Evolutionary conservation across 2,113 vertebrate genomes (phyloP), one percentile per base, ranked within the genome.

Genomic region (Takifugu flavidus): DNA sequence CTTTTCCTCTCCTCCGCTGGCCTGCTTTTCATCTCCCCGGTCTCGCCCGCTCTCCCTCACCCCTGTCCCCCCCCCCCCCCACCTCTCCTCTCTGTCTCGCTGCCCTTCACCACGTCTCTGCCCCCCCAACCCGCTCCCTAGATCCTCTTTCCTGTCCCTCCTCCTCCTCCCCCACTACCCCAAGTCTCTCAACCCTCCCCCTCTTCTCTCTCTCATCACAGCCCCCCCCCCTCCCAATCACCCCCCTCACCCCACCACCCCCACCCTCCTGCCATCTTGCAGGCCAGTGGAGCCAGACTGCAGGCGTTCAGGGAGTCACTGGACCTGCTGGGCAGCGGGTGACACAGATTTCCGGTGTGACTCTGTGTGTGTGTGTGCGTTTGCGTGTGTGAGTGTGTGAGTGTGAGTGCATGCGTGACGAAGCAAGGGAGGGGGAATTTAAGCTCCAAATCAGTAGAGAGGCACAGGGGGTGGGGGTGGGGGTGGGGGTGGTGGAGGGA

Each of bases 211-310:
- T 27, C 43, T 15, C 60, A 34, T 42, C 65, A 55, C 65, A 55
- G 59, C 54, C 59, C 29, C 58, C 20, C 25, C 59, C 46, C 52
- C 53, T 56, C 27, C 13, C 49, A 50, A 15, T 12, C 49, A 61
- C 52, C 66, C 56, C 60, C 67, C 50, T 49, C 65, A 49, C 68
- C 70, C 57, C 70, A 71, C 55, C 68, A 59, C 73, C 59, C 73
- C 68, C 65, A 75, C 80, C 78, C 82, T 85, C 79, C 79, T 89
- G 87, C 87, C 87, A 87, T 89, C 86, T 87, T 89, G 84, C 84
- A 85, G 86, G 87, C 84, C 86, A 85, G 84, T 87, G 82, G 86
- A 89, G 87, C 87, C 87, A 86, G 84, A 87, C 87, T 87, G 84
- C 84, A 86, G 87, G 87, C 87, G 84, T 86, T 86, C 80, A 82